A percentile compares a stretch with the other conserved stretches of the same genome.
phyloP scores from a whole-genome alignment of 2,113 vertebrate genomes.

The Chionodraco myersi region DNA sequence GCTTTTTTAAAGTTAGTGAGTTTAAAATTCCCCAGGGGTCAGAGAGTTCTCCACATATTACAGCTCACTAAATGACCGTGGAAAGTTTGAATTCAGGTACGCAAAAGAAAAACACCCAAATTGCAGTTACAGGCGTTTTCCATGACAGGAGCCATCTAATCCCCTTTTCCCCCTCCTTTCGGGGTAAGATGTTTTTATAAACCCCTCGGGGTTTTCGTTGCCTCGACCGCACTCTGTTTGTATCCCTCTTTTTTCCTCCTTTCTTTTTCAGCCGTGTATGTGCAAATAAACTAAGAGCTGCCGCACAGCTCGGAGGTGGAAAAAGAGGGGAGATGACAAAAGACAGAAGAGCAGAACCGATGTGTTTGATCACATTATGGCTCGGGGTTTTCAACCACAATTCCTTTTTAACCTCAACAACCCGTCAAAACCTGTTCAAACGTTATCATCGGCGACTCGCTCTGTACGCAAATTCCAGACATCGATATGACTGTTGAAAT shows the following conservation, averaged over 20 bases:
- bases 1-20: slow-evolving; percentile 26
- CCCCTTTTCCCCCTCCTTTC: slow-evolving; percentile 52
- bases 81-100: slow-evolving; percentile 75
- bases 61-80: slow-evolving; percentile 43
- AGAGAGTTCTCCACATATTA: slow-evolving; percentile 35
- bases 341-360: slow-evolving; percentile 68
- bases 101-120: slow-evolving; percentile 64
- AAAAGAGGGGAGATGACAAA: slow-evolving; percentile 66
- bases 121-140: slow-evolving; percentile 73
- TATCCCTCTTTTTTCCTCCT: slow-evolving; percentile 45
- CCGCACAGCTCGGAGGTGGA: slow-evolving; percentile 56
- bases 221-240: slow-evolving; percentile 68
- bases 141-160: slow-evolving; percentile 75
- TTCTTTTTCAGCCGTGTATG: slow-evolving; percentile 23
- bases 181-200: slow-evolving; percentile 71
- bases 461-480: slow-evolving; percentile 39
- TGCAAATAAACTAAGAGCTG: slow-evolving; percentile 62
- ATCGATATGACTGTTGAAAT: slow-evolving; percentile 53
- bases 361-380: slow-evolving; percentile 72
- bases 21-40: slow-evolving; percentile 24
- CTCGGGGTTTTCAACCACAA: slow-evolving; percentile 51
- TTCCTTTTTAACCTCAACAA: slow-evolving; percentile 63
- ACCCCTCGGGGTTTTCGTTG: slow-evolving; percentile 65
- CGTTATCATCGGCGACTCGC: slow-evolving; percentile 38
- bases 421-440: slow-evolving; percentile 55